These are phyloP conservation scores for Mythimna vitellina DNA, from an alignment of 2,888 invertebrate species.

Conservation along the genomic window DNA sequence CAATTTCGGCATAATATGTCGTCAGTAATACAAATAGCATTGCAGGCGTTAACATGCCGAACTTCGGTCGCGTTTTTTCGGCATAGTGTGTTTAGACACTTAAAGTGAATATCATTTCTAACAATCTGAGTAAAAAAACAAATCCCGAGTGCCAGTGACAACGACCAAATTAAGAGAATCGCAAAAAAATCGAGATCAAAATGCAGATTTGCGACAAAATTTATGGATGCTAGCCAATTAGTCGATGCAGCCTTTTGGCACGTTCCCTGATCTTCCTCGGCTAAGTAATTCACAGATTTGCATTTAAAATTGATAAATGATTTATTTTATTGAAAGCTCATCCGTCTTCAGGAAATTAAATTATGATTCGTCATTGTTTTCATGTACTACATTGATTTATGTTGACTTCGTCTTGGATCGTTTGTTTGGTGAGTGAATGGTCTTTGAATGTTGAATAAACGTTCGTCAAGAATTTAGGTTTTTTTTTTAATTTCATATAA, in stretches of 20 bases:
- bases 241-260: slow-evolving; percentile 61
- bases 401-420: not conserved
- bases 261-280: slow-evolving; percentile 32
- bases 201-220: slow-evolving; percentile 50
- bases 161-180: slow-evolving; percentile 13
- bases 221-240: slow-evolving; percentile 61
- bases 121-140: slow-evolving; percentile 5
- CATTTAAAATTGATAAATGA: slow-evolving; percentile 66
- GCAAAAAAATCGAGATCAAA: slow-evolving; percentile 17
- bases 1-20: too few species aligned
- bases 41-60: too few species aligned
- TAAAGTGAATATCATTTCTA: not conserved
- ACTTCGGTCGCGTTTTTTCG: too few species aligned
- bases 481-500: too few species aligned
- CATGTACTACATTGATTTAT: slow-evolving; percentile 35
- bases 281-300: slow-evolving; percentile 59
- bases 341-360: slow-evolving; percentile 62
- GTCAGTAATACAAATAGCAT: too few species aligned
- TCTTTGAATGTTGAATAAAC: slow-evolving; percentile 4
- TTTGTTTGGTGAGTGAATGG: slow-evolving; percentile 17
- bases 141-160: slow-evolving; percentile 4
- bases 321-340: slow-evolving; percentile 51
- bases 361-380: slow-evolving; percentile 51
- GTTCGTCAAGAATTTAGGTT: not conserved
- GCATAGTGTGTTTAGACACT: too few species aligned